Evolutionary conservation across 2,888 invertebrate species (phyloP), one percentile per base, ranked within the genome.

Genomic region (Agrochola lychnidis): DNA sequence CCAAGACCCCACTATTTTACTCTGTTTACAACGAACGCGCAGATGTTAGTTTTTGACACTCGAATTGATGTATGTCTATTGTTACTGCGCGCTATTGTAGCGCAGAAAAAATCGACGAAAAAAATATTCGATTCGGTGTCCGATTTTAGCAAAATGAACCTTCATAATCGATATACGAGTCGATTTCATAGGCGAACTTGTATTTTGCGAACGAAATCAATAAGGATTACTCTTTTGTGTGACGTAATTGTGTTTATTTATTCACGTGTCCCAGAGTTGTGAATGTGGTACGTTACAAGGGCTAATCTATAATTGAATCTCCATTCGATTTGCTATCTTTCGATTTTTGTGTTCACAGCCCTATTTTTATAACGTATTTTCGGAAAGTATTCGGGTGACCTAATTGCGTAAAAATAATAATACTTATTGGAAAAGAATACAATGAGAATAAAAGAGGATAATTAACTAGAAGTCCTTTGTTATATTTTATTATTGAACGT

Each of bases 41-140:
- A 96, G 96, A 96, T 96, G 96, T 96, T 96, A 96, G 96, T 96
- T 96, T 96, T 96, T 96, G 96, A 96, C 96, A 96, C 96, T 95
- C 88, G 93, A 95, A 96, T 96, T 96, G 96, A 96, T 96, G 96
- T 96, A 95, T 93, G 92, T 92, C 94, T 91, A 92, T 96, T 96
- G 96, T 96, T 96, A 87, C 87, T 88, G 90, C 89, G 86, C 84
- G 84, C 93, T 91, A 96, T 96, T 95, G 93, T 91, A 90, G 89
- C 91, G 88, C 91, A 89, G 92, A 92, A 94, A 95, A 95, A 96
- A 96, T 93, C 94, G 92, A 93, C 93, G 83, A 84, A 92, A 95
- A 95, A 95, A 96, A 93, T 86, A 90, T 85, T 91, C 90, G 92
- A 92, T 93, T 87, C 90, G 91, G 90, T 92, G 92, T 93, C 92